Evolutionary conservation across 2,797 vertebrate genomes (phyloP), one percentile per base, ranked within the genome.

Genomic region (Petrocephalus sullivani): DNA sequence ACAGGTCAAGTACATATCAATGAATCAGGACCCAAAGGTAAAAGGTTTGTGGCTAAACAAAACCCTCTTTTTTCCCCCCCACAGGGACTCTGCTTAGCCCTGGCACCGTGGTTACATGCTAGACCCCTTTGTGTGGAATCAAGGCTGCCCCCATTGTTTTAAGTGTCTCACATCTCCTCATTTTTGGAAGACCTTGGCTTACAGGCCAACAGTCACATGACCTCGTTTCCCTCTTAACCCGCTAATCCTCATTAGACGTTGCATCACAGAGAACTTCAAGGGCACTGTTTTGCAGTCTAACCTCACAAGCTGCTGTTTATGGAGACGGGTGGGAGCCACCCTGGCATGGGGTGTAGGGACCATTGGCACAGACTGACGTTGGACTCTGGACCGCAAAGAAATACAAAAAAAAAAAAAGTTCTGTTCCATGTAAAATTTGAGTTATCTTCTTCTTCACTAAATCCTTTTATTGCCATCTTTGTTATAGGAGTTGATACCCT

Each of bases 21-120:
- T 28, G 23, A 28, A 64, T 28, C 28, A 37, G 33, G 28, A 37
- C 14, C 12, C 64, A 71, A 37, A 71, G 64, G 14, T 16, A 16
- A 71, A 28, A 37, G 28, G 14, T 1, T 6, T 16, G 33, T 19
- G 37, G 12, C 64, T 37, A 71, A 71, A 37, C 28, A 37, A 71
- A 37, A 46, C 60, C n/a, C 37, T 90, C 0, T 89, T 21, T 60
- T 87, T 78, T 28, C n/a, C 88, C 3, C 60, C 56, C 61, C 67
- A 46, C 88, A 95, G 94, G 95, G 93, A 95, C 94, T 95, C 93
- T 92, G 90, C 91, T 92, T 92, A 95, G 93, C 94, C 95, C 94
- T 93, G 92, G 87, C 93, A 92, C 91, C 91, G 56, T 87, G 88
- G 51, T 60, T 56, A 87, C 61, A 54, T 60, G 41, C 7, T 87